Evolutionary conservation across 2,888 invertebrate species (phyloP), one percentile per base, ranked within the genome.

Genomic region (Drosophila anomalata): DNA sequence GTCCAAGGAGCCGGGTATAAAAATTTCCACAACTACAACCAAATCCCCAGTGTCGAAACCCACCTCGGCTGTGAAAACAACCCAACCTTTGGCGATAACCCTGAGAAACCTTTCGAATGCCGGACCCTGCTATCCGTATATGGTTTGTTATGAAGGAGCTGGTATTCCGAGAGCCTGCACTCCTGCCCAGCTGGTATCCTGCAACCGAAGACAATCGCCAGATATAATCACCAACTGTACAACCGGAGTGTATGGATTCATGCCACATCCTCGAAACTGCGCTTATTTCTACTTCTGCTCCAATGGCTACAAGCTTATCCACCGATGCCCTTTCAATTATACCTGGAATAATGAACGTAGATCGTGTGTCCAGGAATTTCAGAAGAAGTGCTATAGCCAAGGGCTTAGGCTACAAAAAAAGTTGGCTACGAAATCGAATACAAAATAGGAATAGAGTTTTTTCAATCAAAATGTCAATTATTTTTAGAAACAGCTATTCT

Each of bases 281-380:
- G 81, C 79, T 20, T 90, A 87, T 51, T 90, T 88, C 59, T 87
- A 87, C 48, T 87, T 79, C 29, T 90, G 90, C 41, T 63, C 81
- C 24, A 81, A 87, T 71, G 90, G 90, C n/a, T 69, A 70, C 50
- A 72, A 84, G 44, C 77, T 86, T 52, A 75, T 90, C 36, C 86
- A 89, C 54, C 89, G 88, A 29, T 90, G 90, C 58, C 90, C 90
- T 0, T 56, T 68, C 6, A 73, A 78, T 33, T 87, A 77, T 59
- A 79, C 79, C 5, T 90, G 90, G 90, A 74, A 87, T 54, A 79
- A 75, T 53, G 76, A 78, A 50, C 83, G 74, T 1, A 72, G 76
- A 7, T 73, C 79, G 9, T 87, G 86, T 42, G 85, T 87, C 12
- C 79, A 78, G 41, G 62, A 63, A 14, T 66, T 73, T 6, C 69